These are phyloP conservation scores for Sebastes taczanowskii DNA, from an alignment of 2,797 vertebrate genomes.

Conservation along the genomic window DNA sequence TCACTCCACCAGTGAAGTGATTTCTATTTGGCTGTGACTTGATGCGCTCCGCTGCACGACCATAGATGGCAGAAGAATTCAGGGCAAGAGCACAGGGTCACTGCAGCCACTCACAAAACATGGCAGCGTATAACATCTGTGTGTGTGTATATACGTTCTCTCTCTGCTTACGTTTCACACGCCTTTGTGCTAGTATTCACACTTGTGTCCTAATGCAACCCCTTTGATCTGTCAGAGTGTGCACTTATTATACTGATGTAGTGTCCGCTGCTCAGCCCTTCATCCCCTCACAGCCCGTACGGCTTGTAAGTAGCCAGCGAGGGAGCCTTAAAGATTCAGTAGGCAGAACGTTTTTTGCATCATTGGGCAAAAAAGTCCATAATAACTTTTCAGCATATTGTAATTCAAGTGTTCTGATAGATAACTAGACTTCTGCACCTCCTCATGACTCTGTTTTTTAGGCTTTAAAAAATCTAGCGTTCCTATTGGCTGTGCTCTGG, in stretches of 20 bases:
- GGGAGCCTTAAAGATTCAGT: not conserved
- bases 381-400: too few relatives aligned
- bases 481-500: too few relatives aligned
- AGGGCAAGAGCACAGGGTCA: constrained; percentile 7
- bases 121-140: constrained; percentile 9
- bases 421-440: too few relatives aligned
- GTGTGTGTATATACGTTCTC: not conserved
- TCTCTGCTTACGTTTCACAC: constrained; percentile 14
- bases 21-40: constrained; percentile 11
- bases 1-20: constrained; percentile 26
- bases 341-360: too few relatives aligned
- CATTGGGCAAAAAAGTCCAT: too few relatives aligned
- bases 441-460: too few relatives aligned
- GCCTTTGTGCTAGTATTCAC: constrained; percentile 14
- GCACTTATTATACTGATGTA: constrained; percentile 38
- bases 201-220: constrained; percentile 38
- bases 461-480: too few relatives aligned
- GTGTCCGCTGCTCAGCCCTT: constrained; percentile 34
- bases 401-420: too few relatives aligned
- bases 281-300: constrained; percentile 34
- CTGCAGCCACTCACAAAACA: not conserved
- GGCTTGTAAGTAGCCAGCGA: constrained; percentile 38
- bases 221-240: constrained; percentile 55
- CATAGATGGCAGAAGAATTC: constrained; percentile 37
- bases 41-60: constrained; percentile 19